A percentile compares a stretch with the other conserved stretches of the same genome.
phyloP scores from a whole-genome alignment of 2,113 vertebrate species.

The Sphyrna mokarran region DNA sequence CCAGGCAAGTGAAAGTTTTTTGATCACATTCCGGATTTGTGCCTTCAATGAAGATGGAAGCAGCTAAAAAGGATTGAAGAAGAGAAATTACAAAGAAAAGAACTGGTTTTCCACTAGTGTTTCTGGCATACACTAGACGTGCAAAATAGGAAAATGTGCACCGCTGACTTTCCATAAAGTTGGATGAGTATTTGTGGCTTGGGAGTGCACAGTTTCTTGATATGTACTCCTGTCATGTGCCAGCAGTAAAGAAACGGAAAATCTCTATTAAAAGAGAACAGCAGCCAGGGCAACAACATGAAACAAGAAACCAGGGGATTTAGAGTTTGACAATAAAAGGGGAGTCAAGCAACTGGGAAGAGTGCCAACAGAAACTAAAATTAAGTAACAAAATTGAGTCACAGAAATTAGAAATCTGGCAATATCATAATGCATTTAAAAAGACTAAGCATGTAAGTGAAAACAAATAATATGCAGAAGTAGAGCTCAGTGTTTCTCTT shows the following conservation, averaged over 20 bases:
- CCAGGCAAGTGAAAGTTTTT: too few species aligned
- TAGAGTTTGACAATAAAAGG: neutral
- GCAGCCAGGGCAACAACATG: neutral
- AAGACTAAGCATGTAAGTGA: neutral
- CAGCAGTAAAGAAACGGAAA: neutral
- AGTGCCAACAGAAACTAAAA: neutral
- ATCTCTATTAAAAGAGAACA: neutral
- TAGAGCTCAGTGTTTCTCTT: neutral
- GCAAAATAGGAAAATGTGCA: neutral
- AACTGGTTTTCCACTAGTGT: neutral
- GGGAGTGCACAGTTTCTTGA: neutral
- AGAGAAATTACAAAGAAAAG: neutral
- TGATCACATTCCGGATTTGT: too few species aligned
- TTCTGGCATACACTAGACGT: neutral
- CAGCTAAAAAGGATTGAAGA: neutral
- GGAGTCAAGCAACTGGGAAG: neutral
- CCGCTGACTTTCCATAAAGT: neutral
- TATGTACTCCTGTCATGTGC: neutral
- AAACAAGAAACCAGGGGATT: neutral
- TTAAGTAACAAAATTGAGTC: neutral
- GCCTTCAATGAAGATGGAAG: neutral
- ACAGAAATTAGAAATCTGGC: neutral
- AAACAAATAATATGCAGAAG: neutral
- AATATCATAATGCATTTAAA: neutral
- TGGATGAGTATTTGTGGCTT: neutral